Evolutionary conservation across 2,888 invertebrate species (phyloP).

Genomic region (Villa cingulata): DNA sequence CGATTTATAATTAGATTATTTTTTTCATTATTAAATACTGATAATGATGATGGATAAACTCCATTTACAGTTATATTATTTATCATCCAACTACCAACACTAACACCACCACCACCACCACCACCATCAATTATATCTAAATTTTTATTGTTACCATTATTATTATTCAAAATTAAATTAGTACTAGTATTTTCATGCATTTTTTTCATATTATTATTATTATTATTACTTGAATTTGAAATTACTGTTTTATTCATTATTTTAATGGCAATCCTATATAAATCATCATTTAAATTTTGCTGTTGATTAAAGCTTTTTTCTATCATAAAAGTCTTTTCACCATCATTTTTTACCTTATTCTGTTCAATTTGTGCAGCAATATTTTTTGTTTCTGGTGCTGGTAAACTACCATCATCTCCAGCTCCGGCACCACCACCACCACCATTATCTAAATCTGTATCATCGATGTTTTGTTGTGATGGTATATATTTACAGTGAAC

Average conservation of each 20-base stretch:
- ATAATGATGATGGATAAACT: neutral
- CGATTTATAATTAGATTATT: conserved; percentile 5
- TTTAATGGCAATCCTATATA: conserved; percentile 33
- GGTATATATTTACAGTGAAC: conserved; percentile 16
- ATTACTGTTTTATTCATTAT: conserved; percentile 23
- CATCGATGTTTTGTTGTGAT: conserved; percentile 4
- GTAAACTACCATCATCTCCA: too few relatives aligned
- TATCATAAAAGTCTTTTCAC: conserved; percentile 12
- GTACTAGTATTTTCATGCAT: neutral
- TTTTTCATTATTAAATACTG: neutral
- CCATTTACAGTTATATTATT: neutral
- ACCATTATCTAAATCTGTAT: neutral
- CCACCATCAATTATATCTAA: neutral
- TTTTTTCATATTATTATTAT: neutral
- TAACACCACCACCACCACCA: too few relatives aligned
- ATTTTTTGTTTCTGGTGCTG: neutral
- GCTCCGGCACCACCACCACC: too few relatives aligned
- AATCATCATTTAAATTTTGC: conserved; percentile 33
- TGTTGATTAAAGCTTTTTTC: conserved; percentile 32
- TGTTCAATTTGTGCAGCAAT: neutral
- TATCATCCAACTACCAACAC: neutral
- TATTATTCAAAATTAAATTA: too few relatives aligned
- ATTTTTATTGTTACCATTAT: neutral
- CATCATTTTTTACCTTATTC: neutral
- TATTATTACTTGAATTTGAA: neutral